Conservation (phyloP, 2,888 invertebrate species). For the Atrina japonica region DNA sequence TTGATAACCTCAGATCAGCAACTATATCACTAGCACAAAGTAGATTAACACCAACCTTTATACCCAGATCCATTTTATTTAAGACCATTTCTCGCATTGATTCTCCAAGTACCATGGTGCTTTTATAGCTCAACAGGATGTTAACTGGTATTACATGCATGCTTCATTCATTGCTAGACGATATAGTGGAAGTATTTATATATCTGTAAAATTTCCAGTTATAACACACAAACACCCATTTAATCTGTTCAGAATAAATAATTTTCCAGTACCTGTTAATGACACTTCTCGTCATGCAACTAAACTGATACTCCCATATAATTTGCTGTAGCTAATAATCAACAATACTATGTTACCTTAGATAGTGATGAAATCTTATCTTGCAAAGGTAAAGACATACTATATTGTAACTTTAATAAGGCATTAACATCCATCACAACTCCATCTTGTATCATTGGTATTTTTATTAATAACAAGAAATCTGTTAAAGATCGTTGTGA, state of each 20-base stretch:
- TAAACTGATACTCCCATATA: slow-evolving; percentile 41
- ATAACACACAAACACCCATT: slow-evolving; percentile 23
- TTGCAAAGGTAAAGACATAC: slow-evolving; percentile 1
- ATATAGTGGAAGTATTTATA: neutral
- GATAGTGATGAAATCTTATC: slow-evolving; percentile 15
- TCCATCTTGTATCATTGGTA: neutral
- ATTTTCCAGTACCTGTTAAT: slow-evolving; percentile 43
- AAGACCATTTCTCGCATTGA: neutral
- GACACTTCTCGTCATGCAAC: slow-evolving; percentile 42
- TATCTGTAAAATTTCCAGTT: slow-evolving; percentile 26
- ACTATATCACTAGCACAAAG: slow-evolving; percentile 8
- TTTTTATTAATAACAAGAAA: slow-evolving; percentile 5
- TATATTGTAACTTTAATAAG: neutral
- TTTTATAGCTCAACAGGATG: neutral
- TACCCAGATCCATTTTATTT: neutral
- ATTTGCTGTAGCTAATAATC: slow-evolving; percentile 30
- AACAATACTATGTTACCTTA: slow-evolving; percentile 37
- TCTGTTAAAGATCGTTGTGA: neutral
- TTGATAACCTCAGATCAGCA: slow-evolving; percentile 31
- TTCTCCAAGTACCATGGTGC: neutral
- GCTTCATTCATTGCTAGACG: neutral
- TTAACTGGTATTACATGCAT: slow-evolving; percentile 3
- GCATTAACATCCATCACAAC: slow-evolving; percentile 3
- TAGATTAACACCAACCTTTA: slow-evolving; percentile 3
- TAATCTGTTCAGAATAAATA: slow-evolving; percentile 25